phyloP scores from a whole-genome alignment of 2,113 vertebrate species.

The Panthera uncia region DNA sequence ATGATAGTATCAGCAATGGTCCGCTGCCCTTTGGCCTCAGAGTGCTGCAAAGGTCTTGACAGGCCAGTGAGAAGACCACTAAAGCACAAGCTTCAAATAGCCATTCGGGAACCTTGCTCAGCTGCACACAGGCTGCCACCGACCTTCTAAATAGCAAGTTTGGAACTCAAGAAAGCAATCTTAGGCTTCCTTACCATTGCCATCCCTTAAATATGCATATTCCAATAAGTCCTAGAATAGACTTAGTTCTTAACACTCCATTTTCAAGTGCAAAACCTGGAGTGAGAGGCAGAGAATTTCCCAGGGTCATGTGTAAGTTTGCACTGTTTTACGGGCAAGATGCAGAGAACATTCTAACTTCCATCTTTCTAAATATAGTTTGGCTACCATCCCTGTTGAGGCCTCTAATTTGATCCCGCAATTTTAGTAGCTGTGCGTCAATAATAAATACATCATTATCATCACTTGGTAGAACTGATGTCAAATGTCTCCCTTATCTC shows the following conservation, averaged over 20 bases:
- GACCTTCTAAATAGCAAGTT: not conserved
- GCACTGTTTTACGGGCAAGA: not conserved
- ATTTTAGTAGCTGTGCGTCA: not conserved
- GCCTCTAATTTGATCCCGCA: not conserved
- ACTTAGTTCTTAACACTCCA: not conserved
- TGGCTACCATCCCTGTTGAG: not conserved
- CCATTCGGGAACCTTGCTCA: not conserved
- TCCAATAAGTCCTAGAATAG: not conserved
- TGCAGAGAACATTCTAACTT: not conserved
- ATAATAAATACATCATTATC: not conserved
- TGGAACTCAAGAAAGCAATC: not conserved
- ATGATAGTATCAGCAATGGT: not conserved
- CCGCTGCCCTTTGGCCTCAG: not conserved
- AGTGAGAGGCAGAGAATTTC: not conserved
- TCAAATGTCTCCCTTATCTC: not conserved
- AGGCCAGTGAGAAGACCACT: not conserved
- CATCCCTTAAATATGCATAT: not conserved
- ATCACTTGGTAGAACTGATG: not conserved
- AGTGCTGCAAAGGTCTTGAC: not conserved
- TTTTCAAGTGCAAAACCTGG: conserved; percentile 3
- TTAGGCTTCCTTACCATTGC: not conserved
- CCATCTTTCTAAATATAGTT: not conserved
- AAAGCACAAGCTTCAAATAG: not conserved
- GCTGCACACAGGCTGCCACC: not conserved
- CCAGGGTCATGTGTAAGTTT: not conserved